phyloP scores from a whole-genome alignment of 2,797 vertebrate genomes.

The Choloepus didactylus region DNA sequence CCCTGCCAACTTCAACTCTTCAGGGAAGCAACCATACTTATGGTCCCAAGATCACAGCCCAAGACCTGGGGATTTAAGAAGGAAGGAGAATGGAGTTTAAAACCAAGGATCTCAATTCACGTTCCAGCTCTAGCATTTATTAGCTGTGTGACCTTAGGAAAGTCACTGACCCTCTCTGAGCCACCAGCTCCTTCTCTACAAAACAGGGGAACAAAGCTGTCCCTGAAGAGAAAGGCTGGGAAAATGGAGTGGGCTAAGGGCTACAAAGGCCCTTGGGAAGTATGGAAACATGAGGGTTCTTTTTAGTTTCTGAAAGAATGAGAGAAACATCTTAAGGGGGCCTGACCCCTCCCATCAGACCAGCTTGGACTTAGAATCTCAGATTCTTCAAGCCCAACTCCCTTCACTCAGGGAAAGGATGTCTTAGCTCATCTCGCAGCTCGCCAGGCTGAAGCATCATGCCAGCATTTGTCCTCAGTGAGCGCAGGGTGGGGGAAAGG shows the following conservation, averaged over 20 bases:
- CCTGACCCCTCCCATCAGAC: background rate
- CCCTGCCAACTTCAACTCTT: background rate
- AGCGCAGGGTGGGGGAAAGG: background rate
- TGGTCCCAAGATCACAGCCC: background rate
- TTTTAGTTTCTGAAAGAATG: background rate
- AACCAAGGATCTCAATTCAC: background rate
- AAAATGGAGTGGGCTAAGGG: background rate
- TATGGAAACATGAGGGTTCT: background rate
- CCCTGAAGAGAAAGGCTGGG: background rate
- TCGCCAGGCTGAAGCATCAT: background rate
- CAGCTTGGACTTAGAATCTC: background rate
- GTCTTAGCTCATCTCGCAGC: background rate
- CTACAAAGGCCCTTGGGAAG: background rate
- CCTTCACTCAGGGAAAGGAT: background rate
- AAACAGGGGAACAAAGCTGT: background rate
- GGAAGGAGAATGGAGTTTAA: background rate
- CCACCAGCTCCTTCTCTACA: background rate
- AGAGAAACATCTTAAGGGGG: background rate
- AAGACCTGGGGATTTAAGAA: background rate
- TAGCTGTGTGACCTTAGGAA: conserved; percentile 5
- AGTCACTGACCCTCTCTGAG: conserved; percentile 37
- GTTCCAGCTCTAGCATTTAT: background rate
- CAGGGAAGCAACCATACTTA: background rate
- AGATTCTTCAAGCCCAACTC: background rate
- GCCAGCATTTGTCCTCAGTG: background rate